These are phyloP conservation scores for Prosapia bicincta DNA, from an alignment of 2,888 invertebrate genomes.

Conservation along the genomic window DNA sequence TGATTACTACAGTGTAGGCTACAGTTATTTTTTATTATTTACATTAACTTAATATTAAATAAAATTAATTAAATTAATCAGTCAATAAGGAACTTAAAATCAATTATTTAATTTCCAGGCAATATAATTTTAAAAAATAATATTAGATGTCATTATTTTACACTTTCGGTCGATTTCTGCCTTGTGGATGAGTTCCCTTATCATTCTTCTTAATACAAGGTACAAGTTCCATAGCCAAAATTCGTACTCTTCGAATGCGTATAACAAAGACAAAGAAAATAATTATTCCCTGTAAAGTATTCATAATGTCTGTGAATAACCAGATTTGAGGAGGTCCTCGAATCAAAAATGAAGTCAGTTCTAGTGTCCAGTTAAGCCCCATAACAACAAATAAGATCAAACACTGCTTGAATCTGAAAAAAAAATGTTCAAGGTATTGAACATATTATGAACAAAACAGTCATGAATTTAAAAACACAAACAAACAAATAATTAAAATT, in stretches of 20 bases:
- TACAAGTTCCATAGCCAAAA: conserved; percentile 3
- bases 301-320: conserved; percentile 64
- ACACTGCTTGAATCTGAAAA: conserved; percentile 54
- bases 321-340: conserved; percentile 52
- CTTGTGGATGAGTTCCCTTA: background rate
- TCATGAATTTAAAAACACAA: too few relatives aligned
- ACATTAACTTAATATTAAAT: too few relatives aligned
- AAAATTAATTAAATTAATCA: background rate
- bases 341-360: conserved; percentile 62
- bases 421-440: background rate
- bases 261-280: conserved; percentile 62
- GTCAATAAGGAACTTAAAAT: background rate
- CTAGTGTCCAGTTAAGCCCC: conserved; percentile 68
- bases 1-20: too few relatives aligned
- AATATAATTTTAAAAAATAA: background rate
- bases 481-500: too few relatives aligned
- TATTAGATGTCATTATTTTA: background rate
- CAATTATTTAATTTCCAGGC: background rate
- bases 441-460: too few relatives aligned
- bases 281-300: conserved; percentile 65
- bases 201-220: background rate
- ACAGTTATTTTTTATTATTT: too few relatives aligned
- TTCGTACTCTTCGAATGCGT: conserved; percentile 20
- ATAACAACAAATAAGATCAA: conserved; percentile 61
- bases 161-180: background rate